These are phyloP conservation scores for Cerastis leucographa DNA, from an alignment of 2,888 invertebrate species.

Conservation along the genomic window DNA sequence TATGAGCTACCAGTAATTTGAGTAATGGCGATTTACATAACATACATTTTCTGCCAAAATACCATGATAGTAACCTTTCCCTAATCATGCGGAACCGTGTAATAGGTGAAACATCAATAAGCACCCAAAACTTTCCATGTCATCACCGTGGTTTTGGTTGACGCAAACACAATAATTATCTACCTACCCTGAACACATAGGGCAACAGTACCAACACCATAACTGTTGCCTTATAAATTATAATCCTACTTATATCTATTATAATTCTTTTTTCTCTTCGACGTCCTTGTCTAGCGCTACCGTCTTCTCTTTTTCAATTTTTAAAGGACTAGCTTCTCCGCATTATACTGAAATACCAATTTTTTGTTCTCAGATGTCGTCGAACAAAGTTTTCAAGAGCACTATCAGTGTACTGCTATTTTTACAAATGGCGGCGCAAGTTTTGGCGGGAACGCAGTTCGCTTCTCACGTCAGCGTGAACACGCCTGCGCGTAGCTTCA, in stretches of 20 bases:
- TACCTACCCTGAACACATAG: not conserved
- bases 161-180: not conserved
- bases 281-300: not conserved
- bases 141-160: not conserved
- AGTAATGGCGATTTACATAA: not conserved
- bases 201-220: not conserved
- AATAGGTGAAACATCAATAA: conserved; percentile 3
- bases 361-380: conserved; percentile 69
- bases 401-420: conserved; percentile 68
- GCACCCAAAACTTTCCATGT: not conserved
- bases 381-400: conserved; percentile 49
- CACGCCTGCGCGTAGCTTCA: conserved; percentile 85
- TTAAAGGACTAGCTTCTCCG: not conserved
- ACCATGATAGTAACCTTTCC: conserved; percentile 5
- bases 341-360: not conserved
- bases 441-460: conserved; percentile 80
- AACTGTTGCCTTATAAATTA: not conserved
- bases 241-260: not conserved
- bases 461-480: conserved; percentile 86
- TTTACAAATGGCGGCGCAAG: conserved; percentile 68
- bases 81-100: conserved; percentile 1
- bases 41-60: not conserved
- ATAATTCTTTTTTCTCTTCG: not conserved
- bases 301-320: not conserved
- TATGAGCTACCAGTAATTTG: too few species aligned